Evolutionary conservation across 2,113 vertebrate genomes (phyloP), one percentile per base, ranked within the genome.

Genomic region (Carassius gibelio): DNA sequence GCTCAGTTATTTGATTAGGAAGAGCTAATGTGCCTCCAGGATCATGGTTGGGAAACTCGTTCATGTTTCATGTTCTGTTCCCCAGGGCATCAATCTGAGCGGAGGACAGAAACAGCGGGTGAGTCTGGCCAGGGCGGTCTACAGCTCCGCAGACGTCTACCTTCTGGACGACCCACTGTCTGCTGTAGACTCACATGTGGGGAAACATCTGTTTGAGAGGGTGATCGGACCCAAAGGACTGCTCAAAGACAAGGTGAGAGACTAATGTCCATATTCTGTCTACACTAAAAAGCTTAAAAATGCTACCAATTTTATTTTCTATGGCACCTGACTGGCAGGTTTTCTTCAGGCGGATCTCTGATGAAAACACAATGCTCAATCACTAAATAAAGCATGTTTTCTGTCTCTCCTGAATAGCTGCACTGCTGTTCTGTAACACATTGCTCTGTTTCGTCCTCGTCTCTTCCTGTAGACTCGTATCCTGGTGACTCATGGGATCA

Each of bases 31-130:
- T 45, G 8, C 38, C 38, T 42, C 5, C 38, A 42, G 5, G 38
- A 42, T 6, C 38, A 42, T 5, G 38, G 5, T 45, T 45, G 42
- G 42, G 42, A 45, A 45, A 45, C 42, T 9, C 42, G 9, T 45
- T 45, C 26, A 26, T 50, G 34, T 75, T 38, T 75, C 48, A 8
- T 84, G 14, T 64, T 13, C 8, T 50, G 26, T 61, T 2, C 61
- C 71, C 5, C 88, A 99, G 98, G 98, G 98, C 6, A 97, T 97
- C 91, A 99, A 99, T 86, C 93, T 99, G 84, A 99, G 97, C 0
- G 97, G 98, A 1, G 98, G 98, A 17, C 98, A 99, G 93, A 99
- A 99, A 89, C 98, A 99, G 87, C 94, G 98, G 6, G 94, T 99
- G 81, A 99, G 97, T 90, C 89, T 99, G 94, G 98, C 97, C 42